Conservation (phyloP, 1,140 invertebrate species). For the Penaeus vannamei region DNA sequence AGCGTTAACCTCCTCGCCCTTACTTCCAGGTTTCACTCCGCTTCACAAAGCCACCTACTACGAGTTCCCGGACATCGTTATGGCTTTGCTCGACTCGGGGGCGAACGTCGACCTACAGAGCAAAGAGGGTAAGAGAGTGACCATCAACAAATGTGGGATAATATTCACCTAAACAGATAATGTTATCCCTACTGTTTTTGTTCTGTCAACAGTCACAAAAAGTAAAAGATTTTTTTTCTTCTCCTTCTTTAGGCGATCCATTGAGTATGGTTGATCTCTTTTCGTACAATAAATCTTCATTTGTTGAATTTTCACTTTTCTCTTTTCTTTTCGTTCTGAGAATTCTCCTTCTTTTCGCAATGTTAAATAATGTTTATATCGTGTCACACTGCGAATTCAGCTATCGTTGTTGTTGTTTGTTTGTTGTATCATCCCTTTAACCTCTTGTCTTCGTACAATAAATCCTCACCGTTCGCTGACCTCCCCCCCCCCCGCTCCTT, state of each 20-base stretch:
- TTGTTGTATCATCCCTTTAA: too few relatives aligned
- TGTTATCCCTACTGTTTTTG: neutral
- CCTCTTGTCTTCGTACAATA: too few relatives aligned
- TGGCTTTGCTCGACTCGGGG: neutral
- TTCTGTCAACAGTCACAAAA: neutral
- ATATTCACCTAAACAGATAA: neutral
- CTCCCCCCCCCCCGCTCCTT: neutral
- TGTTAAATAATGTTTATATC: too few relatives aligned
- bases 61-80: slow-evolving; percentile 30
- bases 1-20: neutral
- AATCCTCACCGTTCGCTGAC: neutral
- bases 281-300: too few relatives aligned
- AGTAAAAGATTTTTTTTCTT: too few relatives aligned
- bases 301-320: too few relatives aligned
- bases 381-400: too few relatives aligned
- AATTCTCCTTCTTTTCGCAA: too few relatives aligned
- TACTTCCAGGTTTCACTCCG: slow-evolving; percentile 16
- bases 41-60: slow-evolving; percentile 53
- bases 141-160: neutral
- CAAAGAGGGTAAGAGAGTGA: slow-evolving; percentile 10
- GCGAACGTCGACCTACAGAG: slow-evolving; percentile 13
- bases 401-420: too few relatives aligned
- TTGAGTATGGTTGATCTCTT: too few relatives aligned
- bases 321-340: too few relatives aligned
- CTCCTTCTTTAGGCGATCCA: too few relatives aligned